These are phyloP conservation scores for Amiota mariae DNA, from an alignment of 2,888 invertebrate species.

Conservation along the genomic window DNA sequence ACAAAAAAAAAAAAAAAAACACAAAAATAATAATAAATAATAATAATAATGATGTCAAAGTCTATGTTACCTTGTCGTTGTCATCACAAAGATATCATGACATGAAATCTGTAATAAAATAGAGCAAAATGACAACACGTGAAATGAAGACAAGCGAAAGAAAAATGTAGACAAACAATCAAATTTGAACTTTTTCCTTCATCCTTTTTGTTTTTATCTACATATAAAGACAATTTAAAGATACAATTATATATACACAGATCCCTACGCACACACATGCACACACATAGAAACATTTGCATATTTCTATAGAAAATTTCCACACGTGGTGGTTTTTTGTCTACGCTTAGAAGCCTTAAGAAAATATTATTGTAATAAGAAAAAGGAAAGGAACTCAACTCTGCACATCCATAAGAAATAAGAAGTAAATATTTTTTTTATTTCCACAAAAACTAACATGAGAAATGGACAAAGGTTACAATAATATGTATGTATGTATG, in stretches of 20 bases:
- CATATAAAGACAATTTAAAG: background rate
- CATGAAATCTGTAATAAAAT: conserved; percentile 22
- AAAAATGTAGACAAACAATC: background rate
- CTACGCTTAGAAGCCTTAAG: background rate
- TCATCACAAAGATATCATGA: background rate
- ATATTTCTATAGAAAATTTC: background rate
- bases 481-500: too few relatives aligned
- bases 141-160: background rate
- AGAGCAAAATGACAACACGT: conserved; percentile 1
- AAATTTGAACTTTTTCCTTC: background rate
- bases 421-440: too few relatives aligned
- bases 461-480: conserved; percentile 3
- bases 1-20: background rate
- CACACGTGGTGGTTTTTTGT: background rate
- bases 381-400: background rate
- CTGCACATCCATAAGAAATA: too few relatives aligned
- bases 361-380: background rate
- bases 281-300: conserved; percentile 7
- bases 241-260: background rate
- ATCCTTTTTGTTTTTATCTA: background rate
- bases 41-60: background rate
- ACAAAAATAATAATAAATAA: background rate
- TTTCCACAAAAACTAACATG: too few relatives aligned
- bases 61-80: background rate
- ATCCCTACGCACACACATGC: too few relatives aligned